Evolutionary conservation across 2,797 vertebrate genomes (phyloP).

Genomic region (Catamblyrhynchus diadema): DNA sequence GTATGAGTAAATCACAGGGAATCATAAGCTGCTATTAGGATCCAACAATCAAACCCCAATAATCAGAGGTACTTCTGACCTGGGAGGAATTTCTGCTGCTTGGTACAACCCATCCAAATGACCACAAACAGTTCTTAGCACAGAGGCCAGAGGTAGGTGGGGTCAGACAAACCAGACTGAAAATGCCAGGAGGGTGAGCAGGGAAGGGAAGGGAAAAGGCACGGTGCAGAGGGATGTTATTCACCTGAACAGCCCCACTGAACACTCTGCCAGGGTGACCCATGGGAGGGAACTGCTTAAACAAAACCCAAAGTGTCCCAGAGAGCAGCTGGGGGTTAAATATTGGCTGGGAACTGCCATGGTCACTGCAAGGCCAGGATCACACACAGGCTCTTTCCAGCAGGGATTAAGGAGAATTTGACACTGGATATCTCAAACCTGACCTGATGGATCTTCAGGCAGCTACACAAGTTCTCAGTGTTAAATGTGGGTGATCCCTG

Average conservation of each 20-base stretch:
- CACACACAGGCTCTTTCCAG: neutral
- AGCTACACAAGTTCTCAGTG: neutral
- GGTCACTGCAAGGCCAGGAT: neutral
- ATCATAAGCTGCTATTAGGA: neutral
- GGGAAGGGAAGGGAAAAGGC: neutral
- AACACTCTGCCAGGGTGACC: neutral
- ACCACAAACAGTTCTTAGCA: neutral
- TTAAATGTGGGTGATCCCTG: neutral
- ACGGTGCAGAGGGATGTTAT: neutral
- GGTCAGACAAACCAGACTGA: neutral
- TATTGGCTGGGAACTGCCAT: neutral
- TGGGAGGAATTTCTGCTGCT: neutral
- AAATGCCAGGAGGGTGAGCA: neutral
- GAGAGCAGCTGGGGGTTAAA: neutral
- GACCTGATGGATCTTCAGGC: neutral
- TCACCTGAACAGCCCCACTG: neutral
- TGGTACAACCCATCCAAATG: neutral
- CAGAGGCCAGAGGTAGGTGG: neutral
- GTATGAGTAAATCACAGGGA: neutral
- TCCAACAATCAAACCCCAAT: neutral
- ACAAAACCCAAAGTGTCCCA: neutral
- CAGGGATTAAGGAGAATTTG: neutral
- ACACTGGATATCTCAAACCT: neutral
- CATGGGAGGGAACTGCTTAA: neutral
- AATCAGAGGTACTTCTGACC: neutral